Base-by-base conservation (phyloP, 1,140 invertebrate genomes). In the Caerostris darwini region DNA sequence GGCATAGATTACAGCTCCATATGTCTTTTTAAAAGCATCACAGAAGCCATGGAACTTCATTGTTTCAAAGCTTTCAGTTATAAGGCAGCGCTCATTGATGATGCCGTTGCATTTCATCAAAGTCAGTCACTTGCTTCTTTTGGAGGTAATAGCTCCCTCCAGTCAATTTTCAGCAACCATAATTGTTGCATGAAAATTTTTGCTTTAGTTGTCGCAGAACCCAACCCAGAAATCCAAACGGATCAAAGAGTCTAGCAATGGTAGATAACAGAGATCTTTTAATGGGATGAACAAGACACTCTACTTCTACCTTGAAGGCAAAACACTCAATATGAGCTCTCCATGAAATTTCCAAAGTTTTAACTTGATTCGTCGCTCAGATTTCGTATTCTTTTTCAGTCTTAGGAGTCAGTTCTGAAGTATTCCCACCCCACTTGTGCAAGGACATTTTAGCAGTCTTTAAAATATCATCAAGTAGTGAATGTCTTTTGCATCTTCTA, bases 171-270 rank as follows among this genome's bases (percentile, higher is more conserved):
- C 8, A 69, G 61, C 7, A 10, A 10, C 87, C 87, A 89, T 17
- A 67, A 59, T 53, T 17, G 8, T 67, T 97, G 96, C 10, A 96
- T 87, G 4, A 96, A 91, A 8, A 96, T 95, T 95, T 96, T 96
- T 34, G 95, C 95, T 14, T 90, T 93, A 12, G 96, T 95, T 14
- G 95, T 95, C 12, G 96, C 67, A 96, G 96, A 2, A 34, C 34
- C 34, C 34, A 34, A 53, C 95, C 94, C 10, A 96, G 34, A 12
- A 96, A 93, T 50, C 96, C 96, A 19, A 96, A 94, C 12, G 96
- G 96, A 95, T 97, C 96, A 94, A 96, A 96, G 7, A 96, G 56
- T 93, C 34, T 34, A 2, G 95, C 94, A 17, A 96, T 89, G 17
- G 10, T 69, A 6, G 61, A 89, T 17, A 67, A 53, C 5, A 19